A percentile compares a stretch with the other conserved stretches of the same genome.
These are phyloP conservation scores for Coremacera marginata DNA, from an alignment of 2,888 invertebrate species.

Conservation along the genomic window DNA sequence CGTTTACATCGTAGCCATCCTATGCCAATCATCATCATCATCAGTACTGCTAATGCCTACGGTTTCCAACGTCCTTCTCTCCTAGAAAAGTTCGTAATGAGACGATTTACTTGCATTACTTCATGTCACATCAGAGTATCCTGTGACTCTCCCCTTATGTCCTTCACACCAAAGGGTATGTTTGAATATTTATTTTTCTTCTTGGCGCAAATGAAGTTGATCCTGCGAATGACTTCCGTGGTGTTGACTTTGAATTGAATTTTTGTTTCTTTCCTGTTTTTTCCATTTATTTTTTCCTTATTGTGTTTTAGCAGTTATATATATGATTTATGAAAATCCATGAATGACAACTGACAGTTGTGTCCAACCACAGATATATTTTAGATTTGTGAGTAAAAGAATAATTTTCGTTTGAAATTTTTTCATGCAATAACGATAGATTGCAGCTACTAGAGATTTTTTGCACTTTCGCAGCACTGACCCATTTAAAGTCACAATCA, in stretches of 20 bases:
- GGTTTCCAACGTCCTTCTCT: background rate
- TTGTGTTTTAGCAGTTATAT: background rate
- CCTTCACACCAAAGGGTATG: background rate
- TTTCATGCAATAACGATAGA: no score
- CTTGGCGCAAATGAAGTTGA: conserved; percentile 21
- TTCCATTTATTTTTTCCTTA: background rate
- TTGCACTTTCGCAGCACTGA: no score
- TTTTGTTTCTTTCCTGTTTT: background rate
- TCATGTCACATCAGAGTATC: conserved; percentile 1
- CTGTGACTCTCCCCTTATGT: background rate
- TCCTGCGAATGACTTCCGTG: conserved; percentile 18
- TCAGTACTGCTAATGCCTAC: background rate
- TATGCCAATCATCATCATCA: background rate
- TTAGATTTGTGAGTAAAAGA: background rate
- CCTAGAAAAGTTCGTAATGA: conserved; percentile 6
- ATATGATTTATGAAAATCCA: conserved; percentile 1
- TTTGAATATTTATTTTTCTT: background rate
- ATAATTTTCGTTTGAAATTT: background rate
- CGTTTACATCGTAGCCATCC: background rate
- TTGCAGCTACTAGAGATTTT: no score
- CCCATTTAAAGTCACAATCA: no score
- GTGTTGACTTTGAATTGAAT: conserved; percentile 12
- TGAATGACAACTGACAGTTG: conserved; percentile 24
- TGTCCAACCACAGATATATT: conserved; percentile 3
- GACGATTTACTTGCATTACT: conserved; percentile 24